Evolutionary conservation across 2,888 invertebrate genomes (phyloP).

Genomic region (Oegoconia quadripuncta): DNA sequence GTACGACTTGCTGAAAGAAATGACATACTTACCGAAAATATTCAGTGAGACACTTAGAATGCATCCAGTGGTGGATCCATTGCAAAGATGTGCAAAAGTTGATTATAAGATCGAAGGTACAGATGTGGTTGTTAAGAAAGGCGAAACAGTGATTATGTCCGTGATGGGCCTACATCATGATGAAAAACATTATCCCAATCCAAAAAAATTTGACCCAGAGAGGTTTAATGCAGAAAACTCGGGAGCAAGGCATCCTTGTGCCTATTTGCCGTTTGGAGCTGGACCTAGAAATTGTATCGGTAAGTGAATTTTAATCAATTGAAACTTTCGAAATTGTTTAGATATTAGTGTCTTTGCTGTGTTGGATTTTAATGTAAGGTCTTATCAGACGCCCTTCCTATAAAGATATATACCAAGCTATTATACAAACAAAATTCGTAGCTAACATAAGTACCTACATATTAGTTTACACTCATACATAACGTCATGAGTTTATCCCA

Average conservation of each 20-base stretch:
- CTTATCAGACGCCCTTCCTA: background rate
- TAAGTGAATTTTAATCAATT: conserved; percentile 11
- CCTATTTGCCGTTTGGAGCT: conserved; percentile 24
- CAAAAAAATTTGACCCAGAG: conserved; percentile 35
- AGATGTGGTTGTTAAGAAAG: conserved; percentile 34
- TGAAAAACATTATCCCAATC: conserved; percentile 42
- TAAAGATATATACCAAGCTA: background rate
- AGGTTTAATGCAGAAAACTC: conserved; percentile 28
- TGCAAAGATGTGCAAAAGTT: conserved; percentile 43
- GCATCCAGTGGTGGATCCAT: conserved; percentile 53
- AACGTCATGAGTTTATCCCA: no score
- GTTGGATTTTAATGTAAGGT: background rate
- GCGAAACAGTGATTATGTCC: conserved; percentile 32
- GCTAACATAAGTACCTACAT: background rate
- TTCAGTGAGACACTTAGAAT: conserved; percentile 61
- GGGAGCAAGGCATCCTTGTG: conserved; percentile 14
- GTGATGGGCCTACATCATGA: conserved; percentile 47
- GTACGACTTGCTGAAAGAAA: conserved; percentile 41
- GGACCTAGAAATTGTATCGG: conserved; percentile 27
- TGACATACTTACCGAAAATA: conserved; percentile 51
- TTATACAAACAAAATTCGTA: background rate
- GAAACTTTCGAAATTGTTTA: background rate
- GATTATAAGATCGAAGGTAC: conserved; percentile 43
- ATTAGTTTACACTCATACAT: no score
- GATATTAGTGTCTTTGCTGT: background rate